These are phyloP conservation scores for Hormaphis cornu DNA, from an alignment of 1,140 invertebrate genomes.

Conservation along the genomic window DNA sequence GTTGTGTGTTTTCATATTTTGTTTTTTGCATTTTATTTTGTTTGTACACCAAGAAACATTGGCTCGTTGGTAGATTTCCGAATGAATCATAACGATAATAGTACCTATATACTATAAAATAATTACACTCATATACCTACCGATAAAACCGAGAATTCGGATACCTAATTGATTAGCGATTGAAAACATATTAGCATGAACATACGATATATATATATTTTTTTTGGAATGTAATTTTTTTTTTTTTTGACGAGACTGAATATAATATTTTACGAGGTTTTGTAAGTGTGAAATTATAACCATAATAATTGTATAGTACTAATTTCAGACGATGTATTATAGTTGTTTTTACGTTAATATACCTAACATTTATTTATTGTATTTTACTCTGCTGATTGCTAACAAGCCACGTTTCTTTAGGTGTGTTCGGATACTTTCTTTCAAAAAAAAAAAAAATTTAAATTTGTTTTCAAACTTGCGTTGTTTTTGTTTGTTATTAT, in stretches of 20 bases:
- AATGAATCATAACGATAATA: constrained; percentile 21
- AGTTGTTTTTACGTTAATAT: constrained; percentile 27
- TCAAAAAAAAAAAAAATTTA: background rate
- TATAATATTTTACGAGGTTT: constrained; percentile 7
- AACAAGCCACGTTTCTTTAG: constrained; percentile 40
- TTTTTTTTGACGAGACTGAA: constrained; percentile 22
- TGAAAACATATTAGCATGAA: too few relatives aligned
- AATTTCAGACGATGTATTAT: constrained; percentile 29
- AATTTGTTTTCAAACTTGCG: constrained; percentile 14
- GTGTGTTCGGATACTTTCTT: constrained; percentile 33
- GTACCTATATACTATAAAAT: too few relatives aligned
- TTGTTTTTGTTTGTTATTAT: background rate
- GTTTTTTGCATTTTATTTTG: constrained; percentile 32
- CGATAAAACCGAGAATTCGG: background rate
- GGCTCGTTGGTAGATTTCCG: constrained; percentile 43
- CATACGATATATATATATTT: too few relatives aligned
- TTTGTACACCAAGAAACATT: constrained; percentile 45
- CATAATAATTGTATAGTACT: constrained; percentile 13
- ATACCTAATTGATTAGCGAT: constrained; percentile 23
- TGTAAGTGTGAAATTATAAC: constrained; percentile 19
- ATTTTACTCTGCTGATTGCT: constrained; percentile 33
- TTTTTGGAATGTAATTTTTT: constrained; percentile 14
- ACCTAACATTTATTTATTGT: constrained; percentile 15
- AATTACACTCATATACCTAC: constrained; percentile 18
- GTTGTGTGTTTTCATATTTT: constrained; percentile 25